Evolutionary conservation across 2,113 vertebrate genomes (phyloP).

Genomic region (Notothenia rossii): DNA sequence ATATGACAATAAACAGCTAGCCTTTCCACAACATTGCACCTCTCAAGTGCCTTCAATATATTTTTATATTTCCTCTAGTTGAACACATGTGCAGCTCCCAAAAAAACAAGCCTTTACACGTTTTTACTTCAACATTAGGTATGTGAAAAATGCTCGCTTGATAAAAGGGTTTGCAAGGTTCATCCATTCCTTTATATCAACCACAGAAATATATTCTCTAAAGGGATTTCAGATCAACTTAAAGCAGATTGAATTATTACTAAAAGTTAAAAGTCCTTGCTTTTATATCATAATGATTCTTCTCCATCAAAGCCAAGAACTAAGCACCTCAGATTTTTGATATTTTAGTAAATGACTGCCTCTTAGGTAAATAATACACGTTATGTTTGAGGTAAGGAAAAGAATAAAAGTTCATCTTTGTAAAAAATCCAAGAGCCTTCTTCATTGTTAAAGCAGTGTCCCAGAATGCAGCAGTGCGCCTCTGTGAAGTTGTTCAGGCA

Average conservation of each 20-base stretch:
- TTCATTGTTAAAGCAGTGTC: not conserved
- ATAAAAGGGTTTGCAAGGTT: not conserved
- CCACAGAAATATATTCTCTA: not conserved
- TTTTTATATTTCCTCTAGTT: not conserved
- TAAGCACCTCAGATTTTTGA: not conserved
- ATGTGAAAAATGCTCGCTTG: not conserved
- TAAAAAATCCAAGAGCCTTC: not conserved
- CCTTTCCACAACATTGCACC: too few species aligned
- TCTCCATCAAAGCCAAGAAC: not conserved
- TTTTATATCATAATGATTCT: not conserved
- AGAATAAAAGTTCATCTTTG: not conserved
- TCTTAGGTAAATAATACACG: not conserved
- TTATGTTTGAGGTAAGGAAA: not conserved
- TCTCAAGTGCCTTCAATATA: not conserved
- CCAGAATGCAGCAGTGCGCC: slow-evolving; percentile 2
- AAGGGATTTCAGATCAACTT: not conserved
- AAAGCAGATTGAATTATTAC: not conserved
- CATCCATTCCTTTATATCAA: too few species aligned
- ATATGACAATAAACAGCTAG: too few species aligned
- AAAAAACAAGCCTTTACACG: not conserved
- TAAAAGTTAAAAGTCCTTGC: not conserved
- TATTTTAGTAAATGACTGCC: too few species aligned
- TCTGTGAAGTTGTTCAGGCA: slow-evolving; percentile 1
- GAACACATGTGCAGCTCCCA: not conserved
- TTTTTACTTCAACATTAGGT: not conserved